A percentile compares a stretch with the other conserved stretches of the same genome.
phyloP scores from a whole-genome alignment of 2,113 vertebrate genomes.

The Strix uralensis region DNA sequence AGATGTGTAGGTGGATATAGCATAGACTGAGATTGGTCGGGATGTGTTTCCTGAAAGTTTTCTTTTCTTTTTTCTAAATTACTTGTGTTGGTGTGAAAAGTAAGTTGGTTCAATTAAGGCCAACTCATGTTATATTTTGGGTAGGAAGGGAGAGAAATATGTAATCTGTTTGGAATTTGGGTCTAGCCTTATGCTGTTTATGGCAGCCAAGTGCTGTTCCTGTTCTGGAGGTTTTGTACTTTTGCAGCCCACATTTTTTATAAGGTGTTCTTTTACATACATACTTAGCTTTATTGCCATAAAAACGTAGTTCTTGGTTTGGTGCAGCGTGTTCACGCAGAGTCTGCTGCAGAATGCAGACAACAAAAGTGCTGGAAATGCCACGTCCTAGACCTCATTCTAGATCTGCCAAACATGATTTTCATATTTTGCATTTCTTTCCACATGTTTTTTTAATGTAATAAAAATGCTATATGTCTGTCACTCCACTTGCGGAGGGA shows the following conservation, averaged over 20 bases:
- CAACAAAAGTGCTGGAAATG: slow-evolving; percentile 41
- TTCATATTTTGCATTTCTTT: slow-evolving; percentile 45
- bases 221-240: not conserved
- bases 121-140: slow-evolving; percentile 26
- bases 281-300: not conserved
- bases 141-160: slow-evolving; percentile 10
- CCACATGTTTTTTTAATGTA: not conserved
- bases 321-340: not conserved
- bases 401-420: slow-evolving; percentile 34
- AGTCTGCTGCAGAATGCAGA: slow-evolving; percentile 21
- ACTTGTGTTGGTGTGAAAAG: slow-evolving; percentile 7
- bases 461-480: not conserved
- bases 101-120: not conserved
- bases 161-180: slow-evolving; percentile 35
- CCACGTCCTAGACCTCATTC: slow-evolving; percentile 15
- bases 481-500: not conserved
- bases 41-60: not conserved
- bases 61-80: not conserved
- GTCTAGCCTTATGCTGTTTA: not conserved
- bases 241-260: not conserved
- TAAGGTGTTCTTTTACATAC: not conserved
- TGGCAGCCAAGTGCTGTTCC: slow-evolving; percentile 35
- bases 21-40: not conserved
- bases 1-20: not conserved
- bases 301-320: not conserved